Conservation (phyloP, 92 coral and sea anemone genomes). For the Bergia sp. region DNA sequence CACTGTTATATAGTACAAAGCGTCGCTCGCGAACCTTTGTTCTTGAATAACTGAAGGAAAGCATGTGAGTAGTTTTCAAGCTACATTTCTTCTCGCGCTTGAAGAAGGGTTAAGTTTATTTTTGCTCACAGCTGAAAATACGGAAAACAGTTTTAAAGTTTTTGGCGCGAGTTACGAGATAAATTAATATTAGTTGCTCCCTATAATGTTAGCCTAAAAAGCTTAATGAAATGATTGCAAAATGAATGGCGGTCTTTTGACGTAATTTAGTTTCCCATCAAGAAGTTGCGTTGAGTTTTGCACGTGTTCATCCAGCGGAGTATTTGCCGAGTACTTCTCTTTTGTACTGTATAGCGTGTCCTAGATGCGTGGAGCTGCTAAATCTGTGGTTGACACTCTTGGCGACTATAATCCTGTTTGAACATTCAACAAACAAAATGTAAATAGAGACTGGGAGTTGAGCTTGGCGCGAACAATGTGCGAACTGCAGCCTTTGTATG, state of each 20-base stretch:
- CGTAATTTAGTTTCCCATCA: background rate
- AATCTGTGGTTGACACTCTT: background rate
- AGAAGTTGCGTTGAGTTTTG: background rate
- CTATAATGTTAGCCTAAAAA: background rate
- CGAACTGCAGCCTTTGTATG: background rate
- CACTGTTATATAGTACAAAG: background rate
- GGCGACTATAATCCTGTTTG: conserved; percentile 15
- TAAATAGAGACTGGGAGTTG: conserved; percentile 26
- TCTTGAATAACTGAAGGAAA: background rate
- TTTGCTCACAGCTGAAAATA: background rate
- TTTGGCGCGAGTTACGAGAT: background rate
- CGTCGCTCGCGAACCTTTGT: conserved; percentile 32
- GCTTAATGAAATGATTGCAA: background rate
- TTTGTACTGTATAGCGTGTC: conserved; percentile 23
- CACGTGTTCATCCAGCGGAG: background rate
- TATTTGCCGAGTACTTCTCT: conserved; percentile 24
- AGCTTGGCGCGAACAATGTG: conserved; percentile 12
- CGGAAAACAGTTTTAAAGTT: background rate
- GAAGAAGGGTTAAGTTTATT: background rate
- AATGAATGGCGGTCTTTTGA: conserved; percentile 9
- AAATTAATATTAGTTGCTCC: background rate
- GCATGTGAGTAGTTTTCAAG: background rate
- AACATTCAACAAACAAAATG: conserved; percentile 34
- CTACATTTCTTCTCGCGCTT: background rate
- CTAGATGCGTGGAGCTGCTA: background rate